These are phyloP conservation scores for Rhodinocichla rosea DNA, from an alignment of 2,113 vertebrate genomes.

Conservation along the genomic window DNA sequence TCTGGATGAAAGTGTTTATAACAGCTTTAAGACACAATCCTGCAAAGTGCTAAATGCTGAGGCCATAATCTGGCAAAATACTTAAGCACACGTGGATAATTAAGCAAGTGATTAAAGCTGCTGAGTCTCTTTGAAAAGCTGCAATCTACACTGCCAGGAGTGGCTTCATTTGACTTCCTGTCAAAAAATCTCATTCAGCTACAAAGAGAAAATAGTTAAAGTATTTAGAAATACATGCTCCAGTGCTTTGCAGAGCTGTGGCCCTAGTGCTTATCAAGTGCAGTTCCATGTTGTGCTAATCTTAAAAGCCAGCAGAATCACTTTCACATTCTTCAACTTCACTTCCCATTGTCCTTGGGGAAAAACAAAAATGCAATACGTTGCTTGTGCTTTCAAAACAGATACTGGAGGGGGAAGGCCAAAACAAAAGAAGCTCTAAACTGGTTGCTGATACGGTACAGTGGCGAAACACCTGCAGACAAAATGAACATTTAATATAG, in stretches of 20 bases:
- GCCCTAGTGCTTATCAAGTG: neutral
- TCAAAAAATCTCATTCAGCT: slow-evolving; percentile 35
- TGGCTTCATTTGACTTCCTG: slow-evolving; percentile 27
- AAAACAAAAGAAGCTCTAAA: slow-evolving; percentile 25
- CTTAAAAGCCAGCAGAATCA: slow-evolving; percentile 22
- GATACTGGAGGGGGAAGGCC: neutral
- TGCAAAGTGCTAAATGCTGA: neutral
- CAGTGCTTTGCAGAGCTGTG: neutral
- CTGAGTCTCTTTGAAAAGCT: slow-evolving; percentile 39
- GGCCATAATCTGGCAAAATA: neutral
- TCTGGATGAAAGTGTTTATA: neutral
- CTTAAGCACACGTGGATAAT: slow-evolving; percentile 12
- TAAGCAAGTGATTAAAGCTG: slow-evolving; percentile 41
- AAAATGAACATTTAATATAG: slow-evolving; percentile 55
- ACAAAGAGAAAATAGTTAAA: slow-evolving; percentile 17
- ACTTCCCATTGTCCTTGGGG: neutral
- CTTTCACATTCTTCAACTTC: neutral
- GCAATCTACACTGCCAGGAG: slow-evolving; percentile 3
- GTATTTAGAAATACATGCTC: slow-evolving; percentile 27
- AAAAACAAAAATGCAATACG: neutral
- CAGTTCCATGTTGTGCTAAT: neutral
- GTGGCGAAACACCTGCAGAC: neutral
- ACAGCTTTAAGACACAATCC: neutral
- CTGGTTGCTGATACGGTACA: neutral
- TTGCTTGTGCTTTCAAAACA: neutral